Evolutionary conservation across 2,888 invertebrate species (phyloP).

Genomic region (Torymus auratus): DNA sequence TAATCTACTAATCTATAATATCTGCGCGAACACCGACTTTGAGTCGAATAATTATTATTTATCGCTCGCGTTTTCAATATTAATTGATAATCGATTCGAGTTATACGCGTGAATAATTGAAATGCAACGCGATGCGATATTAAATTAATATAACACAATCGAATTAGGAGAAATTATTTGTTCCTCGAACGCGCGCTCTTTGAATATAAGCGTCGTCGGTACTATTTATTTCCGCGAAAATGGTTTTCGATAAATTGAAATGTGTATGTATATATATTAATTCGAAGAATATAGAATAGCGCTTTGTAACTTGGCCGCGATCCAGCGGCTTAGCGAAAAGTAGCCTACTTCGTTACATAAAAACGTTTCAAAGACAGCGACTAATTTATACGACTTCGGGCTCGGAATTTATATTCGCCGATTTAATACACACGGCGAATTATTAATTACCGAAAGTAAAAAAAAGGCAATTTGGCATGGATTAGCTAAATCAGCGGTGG

Average conservation of each 20-base stretch:
- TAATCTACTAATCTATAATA: no score
- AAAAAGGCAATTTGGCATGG: no score
- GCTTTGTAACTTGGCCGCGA: slow-evolving; percentile 1
- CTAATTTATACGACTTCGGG: not conserved
- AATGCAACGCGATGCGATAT: not conserved
- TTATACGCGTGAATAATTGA: not conserved
- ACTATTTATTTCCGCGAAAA: not conserved
- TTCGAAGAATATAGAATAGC: not conserved
- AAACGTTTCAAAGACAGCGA: slow-evolving; percentile 22
- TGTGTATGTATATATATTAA: slow-evolving; percentile 5
- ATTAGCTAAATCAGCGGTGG: no score
- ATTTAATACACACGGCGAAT: no score
- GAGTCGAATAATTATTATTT: no score
- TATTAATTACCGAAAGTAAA: no score
- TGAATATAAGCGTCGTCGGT: no score
- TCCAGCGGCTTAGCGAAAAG: slow-evolving; percentile 21
- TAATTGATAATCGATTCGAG: not conserved
- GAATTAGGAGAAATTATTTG: not conserved
- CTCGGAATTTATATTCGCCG: no score
- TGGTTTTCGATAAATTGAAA: slow-evolving; percentile 7
- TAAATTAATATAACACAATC: not conserved
- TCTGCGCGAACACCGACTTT: no score
- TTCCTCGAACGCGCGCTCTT: no score
- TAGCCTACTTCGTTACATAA: slow-evolving; percentile 22
- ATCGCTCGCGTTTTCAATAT: not conserved